Evolutionary conservation across 2,113 vertebrate species (phyloP).

Genomic region (Rhombomys opimus): DNA sequence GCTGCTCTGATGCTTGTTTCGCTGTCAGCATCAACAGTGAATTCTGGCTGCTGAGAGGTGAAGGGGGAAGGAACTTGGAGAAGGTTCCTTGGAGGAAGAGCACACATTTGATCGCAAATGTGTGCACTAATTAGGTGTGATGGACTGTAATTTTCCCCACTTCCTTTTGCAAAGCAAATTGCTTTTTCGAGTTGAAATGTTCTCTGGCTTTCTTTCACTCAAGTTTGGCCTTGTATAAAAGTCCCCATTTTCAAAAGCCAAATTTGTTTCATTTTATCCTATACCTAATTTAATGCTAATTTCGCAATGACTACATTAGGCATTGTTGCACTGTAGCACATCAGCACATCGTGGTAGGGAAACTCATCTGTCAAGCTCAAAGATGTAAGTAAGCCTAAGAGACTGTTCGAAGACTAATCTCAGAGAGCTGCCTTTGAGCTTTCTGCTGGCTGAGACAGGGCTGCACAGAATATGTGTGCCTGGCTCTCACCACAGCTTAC

Average conservation of each 20-base stretch:
- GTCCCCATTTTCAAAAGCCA: constrained; percentile 62
- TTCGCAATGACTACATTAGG: constrained; percentile 82
- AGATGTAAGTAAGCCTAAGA: constrained; percentile 65
- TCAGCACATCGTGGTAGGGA: constrained; percentile 77
- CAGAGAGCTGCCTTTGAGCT: constrained; percentile 28
- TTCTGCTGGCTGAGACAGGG: accelerated
- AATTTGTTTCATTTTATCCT: constrained; percentile 79
- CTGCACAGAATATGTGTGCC: neutral
- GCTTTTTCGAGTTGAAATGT: constrained; percentile 40
- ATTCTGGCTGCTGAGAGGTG: constrained; percentile 57
- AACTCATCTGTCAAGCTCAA: constrained; percentile 81
- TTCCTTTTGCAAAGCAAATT: constrained; percentile 69
- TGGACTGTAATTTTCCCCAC: constrained; percentile 44
- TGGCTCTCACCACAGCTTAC: neutral
- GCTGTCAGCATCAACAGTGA: neutral
- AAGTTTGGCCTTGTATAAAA: constrained; percentile 77
- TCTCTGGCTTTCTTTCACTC: constrained; percentile 71
- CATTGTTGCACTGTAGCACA: constrained; percentile 72
- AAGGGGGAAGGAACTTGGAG: constrained; percentile 22
- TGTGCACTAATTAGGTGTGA: constrained; percentile 43
- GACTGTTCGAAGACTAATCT: constrained; percentile 51
- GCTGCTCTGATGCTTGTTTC: neutral
- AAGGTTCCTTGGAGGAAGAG: constrained; percentile 26
- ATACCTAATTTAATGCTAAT: constrained; percentile 84
- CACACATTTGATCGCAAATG: constrained; percentile 35